Evolutionary conservation across 2,113 vertebrate genomes (phyloP), one percentile per base, ranked within the genome.

Genomic region (Nicator chloris): DNA sequence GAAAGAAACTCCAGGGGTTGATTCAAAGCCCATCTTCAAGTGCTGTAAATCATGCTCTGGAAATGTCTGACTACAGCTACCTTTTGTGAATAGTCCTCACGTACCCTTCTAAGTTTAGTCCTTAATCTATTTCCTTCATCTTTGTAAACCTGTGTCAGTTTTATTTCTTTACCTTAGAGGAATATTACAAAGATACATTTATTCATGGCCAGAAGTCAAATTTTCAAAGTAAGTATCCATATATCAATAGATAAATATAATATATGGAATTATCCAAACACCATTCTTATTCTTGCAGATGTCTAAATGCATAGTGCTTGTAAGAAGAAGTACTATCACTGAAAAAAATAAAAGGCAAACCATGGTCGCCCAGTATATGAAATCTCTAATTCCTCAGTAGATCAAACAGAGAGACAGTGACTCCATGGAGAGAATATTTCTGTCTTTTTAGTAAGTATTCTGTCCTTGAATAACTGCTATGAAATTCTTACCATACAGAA

Each of bases 51-150:
- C 65, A 53, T 50, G 40, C n/a, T 72, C 57, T 92, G 63, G 45
- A 94, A 92, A 92, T 63, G 35, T 60, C 40, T 91, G 30, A 82
- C 69, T 91, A 51, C 12, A 37, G 53, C 30, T 93, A 64, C 30
- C 39, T 88, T 95, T 94, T 82, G 66, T 92, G 53, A 85, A 82
- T 61, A 90, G 40, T 90, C 63, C 87, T 94, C 75, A 47, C 42
- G 42, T 90, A 77, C 35, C 21, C 82, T 83, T 73, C 64, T 45
- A 49, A 47, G 3, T 90, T 90, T 81, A 92, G 35, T 47, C 40
- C 23, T 90, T 91, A 82, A 88, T 91, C 63, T 54, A 7, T 82
- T 87, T 77, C 40, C 40, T 92, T 91, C 45, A 79, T 75, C 56
- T 89, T 65, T 70, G 19, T 76, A 91, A 96, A 95, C 63, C 11